phyloP scores from a whole-genome alignment of 2,888 invertebrate genomes.

The Hemicrepidius hirtus region DNA sequence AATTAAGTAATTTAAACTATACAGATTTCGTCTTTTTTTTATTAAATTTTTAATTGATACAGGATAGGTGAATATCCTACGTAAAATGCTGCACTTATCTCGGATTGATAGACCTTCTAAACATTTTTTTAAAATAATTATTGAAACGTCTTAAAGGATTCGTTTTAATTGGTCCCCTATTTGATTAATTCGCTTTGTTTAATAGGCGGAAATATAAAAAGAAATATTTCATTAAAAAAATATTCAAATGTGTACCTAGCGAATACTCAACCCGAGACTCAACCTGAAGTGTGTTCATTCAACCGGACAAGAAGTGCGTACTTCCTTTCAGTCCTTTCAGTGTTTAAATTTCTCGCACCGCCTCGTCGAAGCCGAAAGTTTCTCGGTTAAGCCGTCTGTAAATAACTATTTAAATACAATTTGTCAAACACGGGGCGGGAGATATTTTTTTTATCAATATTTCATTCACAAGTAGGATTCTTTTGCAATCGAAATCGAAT shows the following conservation, averaged over 20 bases:
- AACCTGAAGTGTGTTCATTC: neutral
- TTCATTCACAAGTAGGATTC: slow-evolving; percentile 17
- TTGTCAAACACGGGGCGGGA: neutral
- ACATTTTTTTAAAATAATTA: no score
- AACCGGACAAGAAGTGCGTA: slow-evolving; percentile 11
- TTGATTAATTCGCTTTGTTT: no score
- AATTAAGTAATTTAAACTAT: slow-evolving; percentile 23
- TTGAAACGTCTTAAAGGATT: no score
- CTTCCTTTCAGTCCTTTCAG: slow-evolving; percentile 24
- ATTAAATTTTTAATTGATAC: neutral
- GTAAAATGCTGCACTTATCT: neutral
- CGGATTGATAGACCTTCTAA: no score
- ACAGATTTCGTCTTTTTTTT: neutral
- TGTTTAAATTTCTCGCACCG: slow-evolving; percentile 15
- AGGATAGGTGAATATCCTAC: slow-evolving; percentile 20
- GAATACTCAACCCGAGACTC: no score
- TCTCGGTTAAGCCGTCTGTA: slow-evolving; percentile 23
- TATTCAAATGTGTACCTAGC: no score
- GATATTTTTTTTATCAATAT: neutral
- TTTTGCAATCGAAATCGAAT: neutral
- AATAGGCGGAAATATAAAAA: no score
- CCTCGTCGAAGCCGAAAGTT: slow-evolving; percentile 2
- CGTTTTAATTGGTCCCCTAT: no score
- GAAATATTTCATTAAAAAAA: no score
- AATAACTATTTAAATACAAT: slow-evolving; percentile 15